phyloP scores from a whole-genome alignment of 2,888 invertebrate genomes.

The Himalopsyche kuldschensis region DNA sequence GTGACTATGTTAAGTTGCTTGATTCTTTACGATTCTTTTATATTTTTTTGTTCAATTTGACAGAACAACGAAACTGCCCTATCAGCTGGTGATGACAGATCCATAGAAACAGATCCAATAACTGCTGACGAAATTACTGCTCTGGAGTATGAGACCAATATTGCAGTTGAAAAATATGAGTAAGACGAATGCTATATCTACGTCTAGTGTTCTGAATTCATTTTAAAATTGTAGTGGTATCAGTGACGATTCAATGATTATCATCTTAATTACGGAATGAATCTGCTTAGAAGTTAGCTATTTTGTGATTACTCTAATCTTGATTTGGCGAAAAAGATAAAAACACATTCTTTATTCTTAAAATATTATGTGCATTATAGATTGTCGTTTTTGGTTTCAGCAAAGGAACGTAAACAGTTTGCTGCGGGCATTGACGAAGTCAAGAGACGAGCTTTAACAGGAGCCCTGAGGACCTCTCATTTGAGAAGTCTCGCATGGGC shows the following conservation, averaged over 20 bases:
- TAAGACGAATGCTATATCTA: not conserved
- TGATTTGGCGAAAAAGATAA: no score
- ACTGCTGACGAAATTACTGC: not conserved
- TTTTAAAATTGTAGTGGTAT: no score
- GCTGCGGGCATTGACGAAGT: constrained; percentile 30
- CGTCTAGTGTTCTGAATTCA: no score
- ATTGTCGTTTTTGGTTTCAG: not conserved
- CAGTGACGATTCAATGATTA: no score
- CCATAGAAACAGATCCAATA: not conserved
- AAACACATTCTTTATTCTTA: no score
- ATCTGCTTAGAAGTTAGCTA: no score
- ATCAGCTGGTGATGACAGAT: constrained; percentile 27
- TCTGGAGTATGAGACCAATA: constrained; percentile 3
- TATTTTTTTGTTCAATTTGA: not conserved
- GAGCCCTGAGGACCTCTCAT: constrained; percentile 25
- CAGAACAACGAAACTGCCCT: constrained; percentile 14
- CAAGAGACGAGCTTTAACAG: constrained; percentile 27
- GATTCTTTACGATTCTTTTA: not conserved
- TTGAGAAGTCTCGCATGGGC: constrained; percentile 53
- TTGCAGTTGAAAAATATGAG: constrained; percentile 20
- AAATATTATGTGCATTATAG: no score
- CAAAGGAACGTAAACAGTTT: constrained; percentile 28
- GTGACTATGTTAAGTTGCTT: no score
- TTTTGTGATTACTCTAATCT: no score
- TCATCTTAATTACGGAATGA: no score